Evolutionary conservation across 2,888 invertebrate genomes (phyloP).

Genomic region (Monopis laevigella): DNA sequence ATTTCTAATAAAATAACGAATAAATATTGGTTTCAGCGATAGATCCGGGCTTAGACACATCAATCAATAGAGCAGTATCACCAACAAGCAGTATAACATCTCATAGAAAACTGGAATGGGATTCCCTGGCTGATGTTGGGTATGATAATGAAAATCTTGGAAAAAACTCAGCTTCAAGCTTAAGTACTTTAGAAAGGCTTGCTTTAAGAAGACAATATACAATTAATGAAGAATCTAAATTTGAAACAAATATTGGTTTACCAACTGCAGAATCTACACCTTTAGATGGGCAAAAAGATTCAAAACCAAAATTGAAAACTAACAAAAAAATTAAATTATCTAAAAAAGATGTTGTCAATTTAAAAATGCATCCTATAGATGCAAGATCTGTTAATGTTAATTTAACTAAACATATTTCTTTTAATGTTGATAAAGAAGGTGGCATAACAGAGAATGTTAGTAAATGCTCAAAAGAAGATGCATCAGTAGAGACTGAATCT

Average conservation of each 20-base stretch:
- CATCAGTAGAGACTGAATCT: constrained; percentile 25
- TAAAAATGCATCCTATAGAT: constrained; percentile 38
- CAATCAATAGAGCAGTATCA: constrained; percentile 60
- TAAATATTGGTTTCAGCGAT: constrained; percentile 35
- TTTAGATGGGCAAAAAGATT: constrained; percentile 34
- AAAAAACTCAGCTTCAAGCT: constrained; percentile 51
- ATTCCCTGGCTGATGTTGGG: constrained; percentile 87
- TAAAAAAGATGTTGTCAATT: constrained; percentile 46
- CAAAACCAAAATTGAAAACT: constrained; percentile 27
- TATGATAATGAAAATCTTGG: constrained; percentile 71
- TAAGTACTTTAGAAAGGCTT: constrained; percentile 72
- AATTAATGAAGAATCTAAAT: constrained; percentile 40
- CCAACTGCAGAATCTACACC: constrained; percentile 68
- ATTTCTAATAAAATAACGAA: too few relatives aligned
- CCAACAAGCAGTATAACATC: constrained; percentile 81
- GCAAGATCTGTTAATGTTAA: constrained; percentile 48
- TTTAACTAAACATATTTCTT: constrained; percentile 55
- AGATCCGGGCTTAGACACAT: constrained; percentile 44
- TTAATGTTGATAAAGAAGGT: constrained; percentile 47
- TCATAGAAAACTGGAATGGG: constrained; percentile 84
- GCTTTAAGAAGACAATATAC: constrained; percentile 63
- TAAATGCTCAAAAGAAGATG: constrained; percentile 31
- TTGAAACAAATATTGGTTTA: constrained; percentile 35
- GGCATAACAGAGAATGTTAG: constrained; percentile 40
- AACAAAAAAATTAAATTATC: constrained; percentile 45